These are phyloP conservation scores for Axinella damicornis DNA, from an alignment of 37 sponge, comb jelly and placozoan species.

Conservation along the genomic window DNA sequence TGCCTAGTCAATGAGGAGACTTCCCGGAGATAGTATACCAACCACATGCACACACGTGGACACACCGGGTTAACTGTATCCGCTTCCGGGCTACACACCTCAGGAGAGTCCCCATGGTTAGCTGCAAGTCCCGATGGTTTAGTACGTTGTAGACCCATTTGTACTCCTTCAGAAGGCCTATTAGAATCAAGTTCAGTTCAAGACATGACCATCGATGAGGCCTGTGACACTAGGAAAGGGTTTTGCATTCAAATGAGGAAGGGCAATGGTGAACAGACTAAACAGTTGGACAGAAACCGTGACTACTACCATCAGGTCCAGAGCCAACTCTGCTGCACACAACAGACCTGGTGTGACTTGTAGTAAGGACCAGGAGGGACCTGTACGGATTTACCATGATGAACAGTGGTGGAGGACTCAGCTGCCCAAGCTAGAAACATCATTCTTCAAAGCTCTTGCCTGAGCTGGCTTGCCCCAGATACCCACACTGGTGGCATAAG, in stretches of 20 bases:
- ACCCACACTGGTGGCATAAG: too few species aligned
- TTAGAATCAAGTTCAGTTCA: slow-evolving; percentile 16
- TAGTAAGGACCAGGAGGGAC: slow-evolving; percentile 25
- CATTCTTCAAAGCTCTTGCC: slow-evolving; percentile 27
- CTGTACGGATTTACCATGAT: slow-evolving; percentile 34
- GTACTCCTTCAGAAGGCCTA: slow-evolving; percentile 1
- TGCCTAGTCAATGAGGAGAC: background rate
- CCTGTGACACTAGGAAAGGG: background rate
- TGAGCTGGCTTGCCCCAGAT: too few species aligned
- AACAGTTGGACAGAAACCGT: slow-evolving; percentile 20
- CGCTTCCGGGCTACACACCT: slow-evolving; percentile 9
- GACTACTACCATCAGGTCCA: slow-evolving; percentile 59
- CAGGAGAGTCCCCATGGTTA: slow-evolving; percentile 31
- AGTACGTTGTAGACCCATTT: too few species aligned
- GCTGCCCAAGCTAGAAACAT: slow-evolving; percentile 23
- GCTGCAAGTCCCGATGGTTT: slow-evolving; percentile 48
- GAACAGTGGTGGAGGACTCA: slow-evolving; percentile 6
- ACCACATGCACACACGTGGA: too few species aligned
- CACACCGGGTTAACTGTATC: background rate
- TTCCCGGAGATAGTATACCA: too few species aligned
- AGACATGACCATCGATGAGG: slow-evolving; percentile 21
- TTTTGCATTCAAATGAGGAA: slow-evolving; percentile 17
- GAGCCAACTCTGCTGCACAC: slow-evolving; percentile 38
- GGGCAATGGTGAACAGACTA: background rate
- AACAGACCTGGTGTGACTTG: slow-evolving; percentile 49